A percentile compares a stretch with the other conserved stretches of the same genome.
Conservation (phyloP, 2,888 invertebrate species). For the Rhagonycha lutea region DNA sequence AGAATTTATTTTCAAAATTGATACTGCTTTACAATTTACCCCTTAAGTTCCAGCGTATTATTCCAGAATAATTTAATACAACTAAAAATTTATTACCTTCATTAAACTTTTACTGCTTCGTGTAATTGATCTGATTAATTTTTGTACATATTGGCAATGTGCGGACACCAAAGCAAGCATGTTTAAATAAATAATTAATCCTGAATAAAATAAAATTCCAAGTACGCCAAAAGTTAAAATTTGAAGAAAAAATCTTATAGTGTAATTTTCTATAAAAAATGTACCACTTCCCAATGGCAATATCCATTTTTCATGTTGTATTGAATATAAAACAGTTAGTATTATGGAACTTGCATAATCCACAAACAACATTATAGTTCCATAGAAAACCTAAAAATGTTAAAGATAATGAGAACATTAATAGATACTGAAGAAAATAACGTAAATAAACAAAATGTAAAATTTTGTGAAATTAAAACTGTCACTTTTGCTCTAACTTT, state of each 20-base stretch:
- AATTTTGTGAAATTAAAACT: too few species aligned
- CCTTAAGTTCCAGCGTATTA: too few species aligned
- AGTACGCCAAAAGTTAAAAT: background rate
- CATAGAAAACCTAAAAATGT: background rate
- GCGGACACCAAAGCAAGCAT: background rate
- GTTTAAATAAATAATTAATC: background rate
- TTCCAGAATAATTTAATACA: too few species aligned
- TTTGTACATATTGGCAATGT: background rate
- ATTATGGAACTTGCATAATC: background rate
- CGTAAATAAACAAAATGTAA: too few species aligned
- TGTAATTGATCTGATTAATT: background rate
- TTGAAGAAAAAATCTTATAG: background rate
- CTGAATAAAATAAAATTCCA: background rate
- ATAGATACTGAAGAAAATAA: too few species aligned
- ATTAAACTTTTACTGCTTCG: background rate
- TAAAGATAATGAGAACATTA: too few species aligned
- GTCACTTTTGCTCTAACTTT: too few species aligned
- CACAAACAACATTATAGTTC: background rate
- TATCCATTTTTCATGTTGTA: background rate
- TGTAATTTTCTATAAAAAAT: background rate
- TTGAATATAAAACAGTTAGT: background rate
- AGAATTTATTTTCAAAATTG: too few species aligned
- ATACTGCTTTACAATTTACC: too few species aligned
- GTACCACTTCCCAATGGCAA: background rate
- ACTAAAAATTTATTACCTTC: background rate